A percentile compares a stretch with the other conserved stretches of the same genome.
Evolutionary conservation across 92 coral and sea anemone genomes (phyloP).

Genomic region (Epizoanthus stellaris): DNA sequence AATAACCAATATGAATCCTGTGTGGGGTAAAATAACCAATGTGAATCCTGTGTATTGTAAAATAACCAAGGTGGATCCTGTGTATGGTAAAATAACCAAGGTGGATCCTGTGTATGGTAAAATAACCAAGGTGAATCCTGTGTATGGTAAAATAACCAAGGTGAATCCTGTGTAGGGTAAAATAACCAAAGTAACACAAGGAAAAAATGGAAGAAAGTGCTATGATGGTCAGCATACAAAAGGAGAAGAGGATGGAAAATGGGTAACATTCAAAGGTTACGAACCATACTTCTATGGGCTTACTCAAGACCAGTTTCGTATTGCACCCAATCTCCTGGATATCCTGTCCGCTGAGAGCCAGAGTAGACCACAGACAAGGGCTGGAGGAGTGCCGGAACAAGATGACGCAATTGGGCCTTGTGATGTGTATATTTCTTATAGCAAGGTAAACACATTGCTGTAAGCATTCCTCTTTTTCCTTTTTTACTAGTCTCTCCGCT

Average conservation of each 20-base stretch:
- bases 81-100: no score
- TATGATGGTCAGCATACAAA: conserved; percentile 93
- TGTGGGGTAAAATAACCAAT: no score
- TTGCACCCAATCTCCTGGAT: conserved; percentile 93
- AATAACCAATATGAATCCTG: no score
- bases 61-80: no score
- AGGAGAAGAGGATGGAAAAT: conserved; percentile 82
- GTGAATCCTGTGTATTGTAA: no score
- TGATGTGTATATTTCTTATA: conserved; percentile 88
- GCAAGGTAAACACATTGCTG: conserved; percentile 63
- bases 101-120: no score
- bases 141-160: conserved; percentile 39
- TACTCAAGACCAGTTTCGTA: conserved; percentile 71
- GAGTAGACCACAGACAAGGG: conserved; percentile 18
- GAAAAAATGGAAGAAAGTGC: conserved; percentile 60
- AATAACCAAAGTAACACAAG: conserved; percentile 75
- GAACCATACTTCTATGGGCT: conserved; percentile 58
- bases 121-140: not conserved
- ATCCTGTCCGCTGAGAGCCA: conserved; percentile 75
- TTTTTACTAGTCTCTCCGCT: not conserved
- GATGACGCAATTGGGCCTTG: conserved; percentile 57
- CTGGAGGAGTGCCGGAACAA: conserved; percentile 4
- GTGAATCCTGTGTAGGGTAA: conserved; percentile 74
- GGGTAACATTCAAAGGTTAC: conserved; percentile 86
- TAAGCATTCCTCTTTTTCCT: not conserved